Percentiles rank a stretch among this genome's conserved stretches.
Conservation (phyloP, 2,113 vertebrate genomes). For the Anseranas semipalmata region DNA sequence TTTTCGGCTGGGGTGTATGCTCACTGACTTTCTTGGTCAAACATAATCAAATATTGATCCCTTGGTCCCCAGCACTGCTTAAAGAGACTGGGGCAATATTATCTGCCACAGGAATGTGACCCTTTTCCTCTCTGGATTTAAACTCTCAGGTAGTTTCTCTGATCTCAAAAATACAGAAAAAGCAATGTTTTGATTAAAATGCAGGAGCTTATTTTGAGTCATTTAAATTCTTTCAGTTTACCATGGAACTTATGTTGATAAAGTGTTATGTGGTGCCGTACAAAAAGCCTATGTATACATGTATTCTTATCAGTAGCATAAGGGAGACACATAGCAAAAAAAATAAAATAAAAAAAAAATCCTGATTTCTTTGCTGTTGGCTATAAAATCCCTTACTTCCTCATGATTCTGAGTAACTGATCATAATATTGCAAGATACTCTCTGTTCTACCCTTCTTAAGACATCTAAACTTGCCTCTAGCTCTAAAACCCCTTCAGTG, state of each 20-base stretch:
- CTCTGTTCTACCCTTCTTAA: not conserved
- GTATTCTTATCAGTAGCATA: not conserved
- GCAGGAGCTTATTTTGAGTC: not conserved
- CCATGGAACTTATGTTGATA: not conserved
- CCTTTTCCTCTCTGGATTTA: not conserved
- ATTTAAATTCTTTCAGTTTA: not conserved
- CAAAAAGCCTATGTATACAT: rapidly evolving
- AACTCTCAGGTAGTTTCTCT: not conserved
- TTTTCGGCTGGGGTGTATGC: no score
- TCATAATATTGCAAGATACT: not conserved
- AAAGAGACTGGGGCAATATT: not conserved
- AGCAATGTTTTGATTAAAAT: not conserved
- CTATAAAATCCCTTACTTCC: not conserved
- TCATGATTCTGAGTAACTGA: rapidly evolving
- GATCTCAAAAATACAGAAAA: not conserved
- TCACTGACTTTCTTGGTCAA: not conserved
- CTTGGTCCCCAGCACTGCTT: not conserved
- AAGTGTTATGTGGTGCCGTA: not conserved
- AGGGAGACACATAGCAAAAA: not conserved
- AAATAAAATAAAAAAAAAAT: no score
- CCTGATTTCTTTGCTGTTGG: not conserved
- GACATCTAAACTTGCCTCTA: not conserved
- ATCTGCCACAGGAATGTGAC: not conserved
- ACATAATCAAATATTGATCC: not conserved
- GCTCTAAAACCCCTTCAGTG: not conserved